Conservation (phyloP, 2,888 invertebrate genomes). For the Drosophila paracracens region DNA sequence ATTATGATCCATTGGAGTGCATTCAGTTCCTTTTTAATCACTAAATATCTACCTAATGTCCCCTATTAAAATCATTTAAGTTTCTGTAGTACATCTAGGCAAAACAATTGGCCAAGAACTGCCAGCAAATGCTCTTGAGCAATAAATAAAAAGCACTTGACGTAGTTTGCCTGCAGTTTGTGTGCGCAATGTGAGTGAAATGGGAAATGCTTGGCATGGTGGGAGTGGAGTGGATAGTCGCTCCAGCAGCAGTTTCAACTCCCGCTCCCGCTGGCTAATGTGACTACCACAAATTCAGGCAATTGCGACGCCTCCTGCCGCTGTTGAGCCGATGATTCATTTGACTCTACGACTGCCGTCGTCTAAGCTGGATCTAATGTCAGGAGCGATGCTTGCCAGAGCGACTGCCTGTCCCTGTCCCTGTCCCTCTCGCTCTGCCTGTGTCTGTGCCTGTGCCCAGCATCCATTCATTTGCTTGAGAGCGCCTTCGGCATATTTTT, state of each 20-base stretch:
- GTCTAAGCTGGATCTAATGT: constrained; percentile 63
- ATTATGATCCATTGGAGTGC: not conserved
- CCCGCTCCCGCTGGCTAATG: constrained; percentile 42
- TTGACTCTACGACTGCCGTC: constrained; percentile 36
- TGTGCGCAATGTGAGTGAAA: constrained; percentile 32
- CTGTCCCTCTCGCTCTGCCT: not conserved
- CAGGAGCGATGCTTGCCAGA: constrained; percentile 32
- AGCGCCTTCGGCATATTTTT: constrained; percentile 85
- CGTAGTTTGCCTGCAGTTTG: constrained; percentile 56
- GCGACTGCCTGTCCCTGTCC: not conserved
- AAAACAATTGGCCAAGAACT: not conserved
- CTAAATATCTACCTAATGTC: not conserved
- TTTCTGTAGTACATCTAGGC: not conserved
- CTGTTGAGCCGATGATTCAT: constrained; percentile 77
- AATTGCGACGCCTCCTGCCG: constrained; percentile 54
- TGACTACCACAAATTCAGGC: constrained; percentile 60
- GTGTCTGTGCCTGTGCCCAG: constrained; percentile 7
- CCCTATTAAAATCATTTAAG: not conserved
- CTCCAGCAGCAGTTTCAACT: constrained; percentile 8
- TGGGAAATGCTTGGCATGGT: not conserved
- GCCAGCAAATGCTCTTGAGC: constrained; percentile 24
- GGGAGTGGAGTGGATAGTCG: not conserved
- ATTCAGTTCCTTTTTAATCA: not conserved
- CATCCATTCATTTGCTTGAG: constrained; percentile 68
- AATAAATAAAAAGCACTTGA: constrained; percentile 54